Conservation (phyloP, 2,113 vertebrate genomes). For the Saccopteryx bilineata region DNA sequence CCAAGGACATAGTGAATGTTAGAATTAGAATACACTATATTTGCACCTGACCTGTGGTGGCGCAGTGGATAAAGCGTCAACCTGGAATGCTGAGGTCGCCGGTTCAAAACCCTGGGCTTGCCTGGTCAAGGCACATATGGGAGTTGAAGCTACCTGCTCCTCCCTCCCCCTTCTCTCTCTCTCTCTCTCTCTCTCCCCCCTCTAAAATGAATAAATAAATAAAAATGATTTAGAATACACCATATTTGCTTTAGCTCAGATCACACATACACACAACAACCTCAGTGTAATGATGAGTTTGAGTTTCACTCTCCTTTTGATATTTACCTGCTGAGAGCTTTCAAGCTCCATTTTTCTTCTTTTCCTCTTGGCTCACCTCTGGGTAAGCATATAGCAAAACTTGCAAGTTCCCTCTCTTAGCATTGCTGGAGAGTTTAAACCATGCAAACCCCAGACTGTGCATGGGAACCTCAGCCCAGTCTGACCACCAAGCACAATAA, state of each 20-base stretch:
- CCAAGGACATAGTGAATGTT: neutral
- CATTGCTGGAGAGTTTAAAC: neutral
- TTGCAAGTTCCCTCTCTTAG: neutral
- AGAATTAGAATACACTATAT: neutral
- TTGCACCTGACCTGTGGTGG: neutral
- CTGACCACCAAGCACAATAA: neutral
- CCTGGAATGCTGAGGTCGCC: too few species aligned
- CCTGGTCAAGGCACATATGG: too few species aligned
- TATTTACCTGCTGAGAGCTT: neutral
- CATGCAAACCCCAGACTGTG: neutral
- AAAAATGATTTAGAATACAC: neutral
- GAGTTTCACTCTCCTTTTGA: neutral
- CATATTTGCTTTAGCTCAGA: neutral
- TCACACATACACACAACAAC: neutral
- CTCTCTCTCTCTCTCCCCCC: too few species aligned
- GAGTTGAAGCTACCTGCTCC: too few species aligned
- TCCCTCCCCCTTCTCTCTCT: too few species aligned
- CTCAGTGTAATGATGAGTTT: neutral
- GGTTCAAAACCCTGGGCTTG: too few species aligned
- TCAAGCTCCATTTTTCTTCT: neutral
- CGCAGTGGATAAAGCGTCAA: too few species aligned
- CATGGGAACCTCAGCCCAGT: neutral
- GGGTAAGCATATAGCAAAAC: neutral
- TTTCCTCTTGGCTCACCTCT: neutral
- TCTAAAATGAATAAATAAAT: too few species aligned